Evolutionary conservation across 2,888 invertebrate species (phyloP).

Genomic region (Cetonia aurata): DNA sequence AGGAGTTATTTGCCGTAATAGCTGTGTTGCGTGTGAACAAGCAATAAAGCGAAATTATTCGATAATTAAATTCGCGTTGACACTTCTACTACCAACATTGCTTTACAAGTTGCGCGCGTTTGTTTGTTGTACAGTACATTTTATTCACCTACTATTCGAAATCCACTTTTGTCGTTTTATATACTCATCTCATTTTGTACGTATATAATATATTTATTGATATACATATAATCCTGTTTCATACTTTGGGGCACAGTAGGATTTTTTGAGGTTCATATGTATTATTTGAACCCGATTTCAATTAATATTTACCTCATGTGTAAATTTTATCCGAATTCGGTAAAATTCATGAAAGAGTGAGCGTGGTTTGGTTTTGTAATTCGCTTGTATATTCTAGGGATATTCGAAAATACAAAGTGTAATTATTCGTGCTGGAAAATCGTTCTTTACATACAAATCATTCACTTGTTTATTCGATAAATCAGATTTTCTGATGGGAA

Average conservation of each 20-base stretch:
- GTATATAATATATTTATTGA: too few relatives aligned
- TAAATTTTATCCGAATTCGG: conserved; percentile 15
- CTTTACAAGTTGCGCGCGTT: too few relatives aligned
- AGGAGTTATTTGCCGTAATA: too few relatives aligned
- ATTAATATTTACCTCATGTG: conserved; percentile 32
- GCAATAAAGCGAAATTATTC: conserved; percentile 22
- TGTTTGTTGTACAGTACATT: too few relatives aligned
- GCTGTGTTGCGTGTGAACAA: background rate
- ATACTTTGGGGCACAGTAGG: too few relatives aligned
- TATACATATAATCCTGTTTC: too few relatives aligned
- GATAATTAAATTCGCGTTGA: conserved; percentile 25
- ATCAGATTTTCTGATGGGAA: too few relatives aligned
- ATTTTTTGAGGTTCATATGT: conserved; percentile 1
- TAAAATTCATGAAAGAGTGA: conserved; percentile 27
- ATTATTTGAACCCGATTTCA: conserved; percentile 30
- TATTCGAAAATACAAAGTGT: conserved; percentile 1
- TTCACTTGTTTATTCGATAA: background rate
- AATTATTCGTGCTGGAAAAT: conserved; percentile 10
- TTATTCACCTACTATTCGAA: too few relatives aligned
- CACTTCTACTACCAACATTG: conserved; percentile 8
- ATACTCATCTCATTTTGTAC: too few relatives aligned
- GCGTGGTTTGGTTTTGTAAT: conserved; percentile 27
- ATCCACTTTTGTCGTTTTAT: too few relatives aligned
- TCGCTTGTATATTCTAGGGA: background rate
- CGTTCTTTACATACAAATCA: conserved; percentile 2